These are phyloP conservation scores for Acrossocheilus wenchowensis DNA, from an alignment of 2,797 vertebrate species.

Conservation along the genomic window DNA sequence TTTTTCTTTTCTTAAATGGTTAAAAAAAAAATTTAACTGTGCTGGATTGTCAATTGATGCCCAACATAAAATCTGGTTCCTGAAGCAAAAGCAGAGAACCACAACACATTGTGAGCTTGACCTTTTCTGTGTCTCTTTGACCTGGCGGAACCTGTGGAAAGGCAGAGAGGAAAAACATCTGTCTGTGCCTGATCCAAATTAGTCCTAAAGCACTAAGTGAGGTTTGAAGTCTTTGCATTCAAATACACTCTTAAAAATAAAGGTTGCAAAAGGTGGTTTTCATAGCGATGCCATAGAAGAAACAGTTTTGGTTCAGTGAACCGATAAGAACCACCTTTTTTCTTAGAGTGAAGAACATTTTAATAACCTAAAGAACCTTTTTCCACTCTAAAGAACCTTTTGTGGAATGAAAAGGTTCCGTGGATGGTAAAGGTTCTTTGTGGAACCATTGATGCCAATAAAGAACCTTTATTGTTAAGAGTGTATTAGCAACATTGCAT, in stretches of 20 bases:
- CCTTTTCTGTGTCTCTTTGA: neutral
- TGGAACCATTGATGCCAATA: too few relatives aligned
- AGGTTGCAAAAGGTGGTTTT: too few relatives aligned
- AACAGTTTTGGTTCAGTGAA: too few relatives aligned
- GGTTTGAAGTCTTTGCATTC: neutral
- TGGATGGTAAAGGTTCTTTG: too few relatives aligned
- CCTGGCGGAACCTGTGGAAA: neutral
- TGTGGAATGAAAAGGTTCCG: too few relatives aligned
- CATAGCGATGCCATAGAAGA: too few relatives aligned
- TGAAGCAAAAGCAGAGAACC: neutral
- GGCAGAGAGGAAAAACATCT: neutral
- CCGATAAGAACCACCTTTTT: too few relatives aligned
- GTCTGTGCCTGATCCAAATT: neutral
- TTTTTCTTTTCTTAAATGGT: too few relatives aligned
- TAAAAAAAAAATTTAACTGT: neutral
- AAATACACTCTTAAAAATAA: neutral
- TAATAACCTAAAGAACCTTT: too few relatives aligned
- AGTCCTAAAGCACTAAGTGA: neutral
- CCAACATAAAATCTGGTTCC: neutral
- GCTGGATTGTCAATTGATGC: neutral
- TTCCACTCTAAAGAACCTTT: too few relatives aligned
- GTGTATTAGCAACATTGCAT: neutral
- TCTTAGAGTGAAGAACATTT: too few relatives aligned
- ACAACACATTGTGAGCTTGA: neutral
- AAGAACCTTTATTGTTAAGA: too few relatives aligned